Base-by-base conservation (phyloP, 2,888 invertebrate genomes). In the Bimastos eiseni region DNA sequence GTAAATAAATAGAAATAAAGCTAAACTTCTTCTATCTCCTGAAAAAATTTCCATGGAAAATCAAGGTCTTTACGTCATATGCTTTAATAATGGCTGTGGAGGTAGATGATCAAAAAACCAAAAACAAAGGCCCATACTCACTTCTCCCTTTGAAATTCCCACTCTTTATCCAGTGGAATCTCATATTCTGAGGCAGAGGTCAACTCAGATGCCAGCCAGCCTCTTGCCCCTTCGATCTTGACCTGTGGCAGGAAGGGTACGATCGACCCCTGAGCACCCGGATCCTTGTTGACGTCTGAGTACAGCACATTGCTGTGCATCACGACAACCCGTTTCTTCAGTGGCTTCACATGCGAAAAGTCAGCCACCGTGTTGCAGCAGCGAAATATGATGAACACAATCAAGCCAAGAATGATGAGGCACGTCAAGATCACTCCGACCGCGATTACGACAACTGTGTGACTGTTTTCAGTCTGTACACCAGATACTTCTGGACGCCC, bases 131-230 rank as follows among this genome's bases (percentile, higher is more conserved):
- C 19, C 24, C 8, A 3, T 90, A 33, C 90, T 70, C 92, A 95
- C 91, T 97, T 96, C 90, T 97, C 97, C 90, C 98, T 95, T 0
- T 97, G 96, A 92, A 99, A 96, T 95, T 99, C 99, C 99, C 99
- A 99, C 93, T 97, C 97, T 0, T 97, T 97, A 94, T 99, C 99
- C 93, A 98, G 96, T 0, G 99, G 98, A n/a, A 99, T 96, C 94
- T 99, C 99, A 94, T 99, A 99, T 94, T 99, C 99, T 0, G 98
- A 97, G 24, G 88, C 70, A 88, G 55, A 90, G 30, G 88, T 70
- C 34, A 49, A 41, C 55, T 38, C 83, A 24, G 70, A 38, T n/a
- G 88, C 38, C 55, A 49, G 41, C 70, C 70, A 90, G 24, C 83
- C 70, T 88, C 88, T 93, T 34, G 94, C 91, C n/a, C 96, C 34